Evolutionary conservation across 2,113 vertebrate genomes (phyloP).

Genomic region (Haplotaxodon microlepis): DNA sequence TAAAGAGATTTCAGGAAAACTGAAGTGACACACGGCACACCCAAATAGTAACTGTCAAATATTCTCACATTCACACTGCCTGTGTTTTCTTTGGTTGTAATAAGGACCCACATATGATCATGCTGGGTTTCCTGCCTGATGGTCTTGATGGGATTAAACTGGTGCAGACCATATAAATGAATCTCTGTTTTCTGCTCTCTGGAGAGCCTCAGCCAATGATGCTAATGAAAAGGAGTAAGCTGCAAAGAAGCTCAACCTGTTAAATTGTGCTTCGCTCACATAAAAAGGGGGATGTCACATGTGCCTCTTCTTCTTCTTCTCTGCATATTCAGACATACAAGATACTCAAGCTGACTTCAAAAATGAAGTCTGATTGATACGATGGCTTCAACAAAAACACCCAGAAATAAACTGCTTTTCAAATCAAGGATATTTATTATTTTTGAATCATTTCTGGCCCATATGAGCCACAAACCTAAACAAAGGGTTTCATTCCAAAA

Average conservation of each 20-base stretch:
- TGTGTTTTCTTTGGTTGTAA: neutral
- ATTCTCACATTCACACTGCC: neutral
- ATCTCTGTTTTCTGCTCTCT: neutral
- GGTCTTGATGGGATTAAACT: neutral
- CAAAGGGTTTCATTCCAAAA: neutral
- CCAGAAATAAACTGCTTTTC: neutral
- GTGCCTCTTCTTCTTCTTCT: neutral
- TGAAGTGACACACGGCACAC: neutral
- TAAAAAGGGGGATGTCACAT: neutral
- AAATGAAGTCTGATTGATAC: neutral
- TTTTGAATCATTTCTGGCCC: neutral
- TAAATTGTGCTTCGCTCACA: neutral
- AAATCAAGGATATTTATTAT: slow-evolving; percentile 28
- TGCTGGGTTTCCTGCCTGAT: neutral
- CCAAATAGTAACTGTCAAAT: neutral
- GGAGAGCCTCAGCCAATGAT: neutral
- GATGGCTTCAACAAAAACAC: neutral
- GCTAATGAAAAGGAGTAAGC: neutral
- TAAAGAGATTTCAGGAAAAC: neutral
- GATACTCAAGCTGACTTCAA: neutral
- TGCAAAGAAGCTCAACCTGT: neutral
- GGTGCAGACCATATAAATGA: too few species aligned
- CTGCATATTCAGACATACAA: neutral
- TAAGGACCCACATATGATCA: neutral
- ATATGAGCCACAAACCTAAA: neutral